A percentile compares a stretch with the other conserved stretches of the same genome.
These are phyloP conservation scores for Cheilosia variabilis DNA, from an alignment of 2,888 invertebrate genomes.

Conservation along the genomic window DNA sequence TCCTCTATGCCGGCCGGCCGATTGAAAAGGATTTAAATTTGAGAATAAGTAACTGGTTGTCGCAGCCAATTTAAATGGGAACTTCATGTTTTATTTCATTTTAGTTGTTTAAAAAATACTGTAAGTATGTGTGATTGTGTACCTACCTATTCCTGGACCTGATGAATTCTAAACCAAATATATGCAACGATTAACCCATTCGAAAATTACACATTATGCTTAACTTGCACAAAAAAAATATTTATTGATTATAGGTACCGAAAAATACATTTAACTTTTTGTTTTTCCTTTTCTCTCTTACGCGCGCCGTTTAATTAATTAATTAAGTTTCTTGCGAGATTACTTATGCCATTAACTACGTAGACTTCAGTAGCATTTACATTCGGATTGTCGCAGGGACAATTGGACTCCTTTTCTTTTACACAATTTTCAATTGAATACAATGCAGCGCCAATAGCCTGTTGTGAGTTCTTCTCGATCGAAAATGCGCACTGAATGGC, in stretches of 20 bases:
- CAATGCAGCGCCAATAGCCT: conserved; percentile 26
- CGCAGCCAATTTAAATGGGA: not conserved
- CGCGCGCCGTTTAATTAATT: no score
- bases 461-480: not conserved
- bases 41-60: no score
- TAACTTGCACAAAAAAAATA: no score
- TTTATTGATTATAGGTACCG: no score
- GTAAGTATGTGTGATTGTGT: no score
- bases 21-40: no score
- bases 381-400: conserved; percentile 14
- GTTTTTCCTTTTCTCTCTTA: no score
- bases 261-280: no score
- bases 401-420: not conserved
- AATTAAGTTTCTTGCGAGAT: not conserved
- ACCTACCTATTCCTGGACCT: no score
- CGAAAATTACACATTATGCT: no score
- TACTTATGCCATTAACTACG: not conserved
- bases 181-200: no score
- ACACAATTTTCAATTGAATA: conserved; percentile 26
- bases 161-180: no score
- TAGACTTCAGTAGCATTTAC: not conserved
- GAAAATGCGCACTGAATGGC: conserved; percentile 27
- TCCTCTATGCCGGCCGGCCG: not conserved
- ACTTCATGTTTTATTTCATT: not conserved
- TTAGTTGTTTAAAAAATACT: not conserved